These are phyloP conservation scores for Mnemiopsis leidyi DNA, from an alignment of 37 sponge, comb jelly and placozoan genomes.

Conservation along the genomic window DNA sequence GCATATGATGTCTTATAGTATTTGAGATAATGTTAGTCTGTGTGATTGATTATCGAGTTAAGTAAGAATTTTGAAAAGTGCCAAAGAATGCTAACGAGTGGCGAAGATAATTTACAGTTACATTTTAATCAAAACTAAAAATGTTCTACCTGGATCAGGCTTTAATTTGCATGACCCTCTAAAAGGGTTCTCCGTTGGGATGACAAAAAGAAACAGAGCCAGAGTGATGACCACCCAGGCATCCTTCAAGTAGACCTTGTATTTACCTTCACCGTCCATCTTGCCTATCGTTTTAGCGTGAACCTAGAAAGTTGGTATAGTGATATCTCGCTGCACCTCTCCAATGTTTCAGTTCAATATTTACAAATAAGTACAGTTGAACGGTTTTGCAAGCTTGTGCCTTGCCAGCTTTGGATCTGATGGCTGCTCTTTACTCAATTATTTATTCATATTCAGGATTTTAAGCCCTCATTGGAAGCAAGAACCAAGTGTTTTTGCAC, in stretches of 20 bases:
- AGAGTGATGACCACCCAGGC: slow-evolving; percentile 74
- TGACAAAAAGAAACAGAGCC: slow-evolving; percentile 77
- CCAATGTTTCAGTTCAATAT: too few relatives aligned
- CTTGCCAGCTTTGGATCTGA: background rate
- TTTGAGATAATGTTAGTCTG: too few relatives aligned
- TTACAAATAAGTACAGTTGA: background rate
- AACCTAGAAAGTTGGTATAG: background rate
- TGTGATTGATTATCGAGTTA: too few relatives aligned
- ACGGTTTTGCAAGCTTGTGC: background rate
- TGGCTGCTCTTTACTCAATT: background rate
- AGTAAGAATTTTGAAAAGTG: too few relatives aligned
- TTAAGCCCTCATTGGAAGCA: too few relatives aligned
- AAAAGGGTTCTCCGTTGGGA: slow-evolving; percentile 68
- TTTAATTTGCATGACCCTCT: background rate
- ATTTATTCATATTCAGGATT: too few relatives aligned
- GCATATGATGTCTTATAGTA: too few relatives aligned
- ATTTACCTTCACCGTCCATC: background rate
- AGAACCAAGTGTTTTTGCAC: too few relatives aligned
- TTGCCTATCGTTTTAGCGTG: background rate
- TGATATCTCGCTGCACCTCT: too few relatives aligned
- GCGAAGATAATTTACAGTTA: too few relatives aligned
- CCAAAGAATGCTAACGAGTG: too few relatives aligned
- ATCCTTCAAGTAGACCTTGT: slow-evolving; percentile 74
- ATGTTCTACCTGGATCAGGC: background rate
- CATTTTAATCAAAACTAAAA: too few relatives aligned